Conservation (phyloP, 2,797 vertebrate genomes). For the Halcyon badia region DNA sequence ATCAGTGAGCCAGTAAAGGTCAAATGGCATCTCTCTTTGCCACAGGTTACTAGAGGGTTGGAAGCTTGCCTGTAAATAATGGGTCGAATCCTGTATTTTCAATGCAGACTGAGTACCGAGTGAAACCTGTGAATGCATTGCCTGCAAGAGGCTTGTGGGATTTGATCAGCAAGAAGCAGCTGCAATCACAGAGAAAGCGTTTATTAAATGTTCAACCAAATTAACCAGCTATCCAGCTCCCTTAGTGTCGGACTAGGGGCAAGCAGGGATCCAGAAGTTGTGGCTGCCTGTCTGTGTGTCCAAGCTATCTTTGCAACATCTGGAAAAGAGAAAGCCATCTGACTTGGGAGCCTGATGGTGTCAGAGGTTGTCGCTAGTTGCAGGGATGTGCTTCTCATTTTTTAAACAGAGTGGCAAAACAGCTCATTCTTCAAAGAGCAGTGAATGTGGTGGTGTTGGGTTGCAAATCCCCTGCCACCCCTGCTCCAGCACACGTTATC, state of each 20-base stretch:
- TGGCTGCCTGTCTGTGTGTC: neutral
- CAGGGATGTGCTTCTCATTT: neutral
- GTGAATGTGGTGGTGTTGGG: neutral
- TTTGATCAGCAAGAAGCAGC: neutral
- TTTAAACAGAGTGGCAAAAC: neutral
- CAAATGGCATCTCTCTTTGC: neutral
- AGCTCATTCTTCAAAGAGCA: conserved; percentile 38
- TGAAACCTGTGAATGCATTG: neutral
- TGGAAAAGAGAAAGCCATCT: neutral
- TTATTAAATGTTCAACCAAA: conserved; percentile 21
- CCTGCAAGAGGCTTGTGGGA: neutral
- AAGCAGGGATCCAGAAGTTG: neutral
- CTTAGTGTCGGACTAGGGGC: neutral
- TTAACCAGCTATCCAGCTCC: neutral
- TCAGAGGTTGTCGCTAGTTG: neutral
- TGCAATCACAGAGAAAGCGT: neutral
- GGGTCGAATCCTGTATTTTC: neutral
- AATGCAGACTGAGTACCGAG: neutral
- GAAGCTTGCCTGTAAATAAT: neutral
- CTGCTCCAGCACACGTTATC: conserved; percentile 27
- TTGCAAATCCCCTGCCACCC: conserved; percentile 49
- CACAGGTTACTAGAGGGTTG: neutral
- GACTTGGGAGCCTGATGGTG: neutral
- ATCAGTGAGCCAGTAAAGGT: neutral
- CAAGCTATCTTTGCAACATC: neutral